These are phyloP conservation scores for Rhynchotus rufescens DNA, from an alignment of 2,797 vertebrate genomes.

Conservation along the genomic window DNA sequence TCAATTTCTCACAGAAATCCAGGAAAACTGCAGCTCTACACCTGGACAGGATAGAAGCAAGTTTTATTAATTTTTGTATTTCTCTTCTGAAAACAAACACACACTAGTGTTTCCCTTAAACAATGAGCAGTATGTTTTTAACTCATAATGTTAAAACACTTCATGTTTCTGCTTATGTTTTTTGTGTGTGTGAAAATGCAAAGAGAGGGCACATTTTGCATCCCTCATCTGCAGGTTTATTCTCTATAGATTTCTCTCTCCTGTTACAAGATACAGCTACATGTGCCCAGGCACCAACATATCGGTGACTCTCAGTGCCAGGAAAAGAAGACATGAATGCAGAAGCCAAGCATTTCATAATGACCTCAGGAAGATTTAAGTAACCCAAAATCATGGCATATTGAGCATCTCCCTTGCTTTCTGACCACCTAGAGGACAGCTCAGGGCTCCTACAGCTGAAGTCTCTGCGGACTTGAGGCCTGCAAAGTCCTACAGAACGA, in stretches of 20 bases:
- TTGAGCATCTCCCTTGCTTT: accelerated
- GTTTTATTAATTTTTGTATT: background rate
- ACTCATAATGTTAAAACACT: background rate
- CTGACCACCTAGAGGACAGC: background rate
- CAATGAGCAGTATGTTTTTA: background rate
- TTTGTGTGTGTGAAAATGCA: too few species aligned
- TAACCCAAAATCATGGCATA: background rate
- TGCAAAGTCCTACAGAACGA: too few species aligned
- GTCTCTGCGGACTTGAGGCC: too few species aligned
- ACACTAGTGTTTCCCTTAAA: background rate
- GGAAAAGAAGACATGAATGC: accelerated
- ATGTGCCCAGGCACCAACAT: accelerated
- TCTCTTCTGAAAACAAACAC: background rate
- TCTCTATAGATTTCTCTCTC: background rate
- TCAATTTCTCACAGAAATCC: background rate
- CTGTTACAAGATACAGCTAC: background rate
- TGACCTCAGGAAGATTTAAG: background rate
- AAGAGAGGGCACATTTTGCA: background rate
- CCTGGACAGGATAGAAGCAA: background rate
- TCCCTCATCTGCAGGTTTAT: background rate
- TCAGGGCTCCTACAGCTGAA: background rate
- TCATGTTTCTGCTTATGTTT: background rate
- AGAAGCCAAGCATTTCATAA: background rate
- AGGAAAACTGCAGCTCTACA: background rate
- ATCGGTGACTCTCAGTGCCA: background rate